Evolutionary conservation across 2,888 invertebrate genomes (phyloP).

Genomic region (Ceriagrion tenellum): DNA sequence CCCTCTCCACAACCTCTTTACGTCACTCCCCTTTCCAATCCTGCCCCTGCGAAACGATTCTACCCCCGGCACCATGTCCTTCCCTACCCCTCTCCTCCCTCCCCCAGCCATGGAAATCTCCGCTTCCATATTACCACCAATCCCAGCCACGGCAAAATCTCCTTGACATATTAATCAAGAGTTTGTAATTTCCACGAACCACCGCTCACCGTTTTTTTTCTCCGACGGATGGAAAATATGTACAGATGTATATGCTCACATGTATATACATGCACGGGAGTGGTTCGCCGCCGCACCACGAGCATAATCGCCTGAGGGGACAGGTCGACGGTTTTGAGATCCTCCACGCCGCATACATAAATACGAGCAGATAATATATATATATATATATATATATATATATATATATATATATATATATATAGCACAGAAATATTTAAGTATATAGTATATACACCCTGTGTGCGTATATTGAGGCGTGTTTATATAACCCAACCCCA

Average conservation of each 20-base stretch:
- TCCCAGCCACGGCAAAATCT: background rate
- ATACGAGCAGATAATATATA: too few relatives aligned
- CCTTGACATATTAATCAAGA: slow-evolving; percentile 24
- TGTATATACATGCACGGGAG: background rate
- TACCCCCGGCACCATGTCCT: background rate
- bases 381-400: too few relatives aligned
- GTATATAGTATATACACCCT: too few relatives aligned
- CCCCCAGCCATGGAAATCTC: background rate
- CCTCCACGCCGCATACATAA: too few relatives aligned
- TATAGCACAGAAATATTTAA: too few relatives aligned
- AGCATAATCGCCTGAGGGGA: background rate
- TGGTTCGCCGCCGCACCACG: slow-evolving; percentile 1
- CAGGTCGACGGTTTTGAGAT: background rate
- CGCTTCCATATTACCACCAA: background rate
- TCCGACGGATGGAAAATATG: background rate
- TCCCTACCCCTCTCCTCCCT: background rate
- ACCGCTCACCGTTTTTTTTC: background rate
- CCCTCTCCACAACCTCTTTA: background rate
- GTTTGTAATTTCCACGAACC: background rate
- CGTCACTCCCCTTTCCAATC: background rate
- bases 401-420: too few relatives aligned
- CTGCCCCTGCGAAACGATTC: too few relatives aligned
- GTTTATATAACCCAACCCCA: background rate
- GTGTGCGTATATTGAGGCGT: too few relatives aligned
- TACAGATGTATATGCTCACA: background rate